Percentiles rank a stretch among this genome's conserved stretches.
Evolutionary conservation across 2,113 vertebrate species (phyloP).

Genomic region (Sylvia atricapilla): DNA sequence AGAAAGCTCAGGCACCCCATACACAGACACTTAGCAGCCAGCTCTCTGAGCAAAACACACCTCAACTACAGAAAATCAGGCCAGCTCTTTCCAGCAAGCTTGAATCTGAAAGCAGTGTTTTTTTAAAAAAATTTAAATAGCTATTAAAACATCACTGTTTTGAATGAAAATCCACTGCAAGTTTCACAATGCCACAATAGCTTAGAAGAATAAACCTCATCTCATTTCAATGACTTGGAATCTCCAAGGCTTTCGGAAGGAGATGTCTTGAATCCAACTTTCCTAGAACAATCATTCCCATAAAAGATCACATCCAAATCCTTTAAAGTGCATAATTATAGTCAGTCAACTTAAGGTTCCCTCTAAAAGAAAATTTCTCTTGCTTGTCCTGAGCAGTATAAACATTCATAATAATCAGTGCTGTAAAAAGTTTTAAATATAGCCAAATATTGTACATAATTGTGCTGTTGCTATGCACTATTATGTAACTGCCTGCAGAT

Average conservation of each 20-base stretch:
- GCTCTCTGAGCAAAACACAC: neutral
- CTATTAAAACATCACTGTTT: neutral
- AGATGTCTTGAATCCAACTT: neutral
- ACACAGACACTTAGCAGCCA: neutral
- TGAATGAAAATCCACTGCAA: neutral
- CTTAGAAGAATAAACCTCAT: neutral
- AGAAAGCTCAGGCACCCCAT: neutral
- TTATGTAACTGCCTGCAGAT: conserved; percentile 46
- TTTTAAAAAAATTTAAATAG: fast-evolving
- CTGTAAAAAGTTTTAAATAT: neutral
- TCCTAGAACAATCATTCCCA: neutral
- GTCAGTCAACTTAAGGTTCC: neutral
- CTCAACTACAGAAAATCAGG: neutral
- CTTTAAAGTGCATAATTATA: neutral
- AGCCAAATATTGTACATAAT: neutral
- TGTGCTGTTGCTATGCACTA: neutral
- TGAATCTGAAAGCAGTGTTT: neutral
- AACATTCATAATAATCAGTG: neutral
- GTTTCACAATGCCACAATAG: neutral
- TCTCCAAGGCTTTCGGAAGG: neutral
- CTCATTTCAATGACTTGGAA: neutral
- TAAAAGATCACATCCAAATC: neutral
- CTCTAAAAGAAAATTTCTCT: neutral
- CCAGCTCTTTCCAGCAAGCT: neutral
- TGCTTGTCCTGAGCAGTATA: neutral